Conservation (phyloP, 2,113 vertebrate species). For the Rhinolophus ferrumequinum region DNA sequence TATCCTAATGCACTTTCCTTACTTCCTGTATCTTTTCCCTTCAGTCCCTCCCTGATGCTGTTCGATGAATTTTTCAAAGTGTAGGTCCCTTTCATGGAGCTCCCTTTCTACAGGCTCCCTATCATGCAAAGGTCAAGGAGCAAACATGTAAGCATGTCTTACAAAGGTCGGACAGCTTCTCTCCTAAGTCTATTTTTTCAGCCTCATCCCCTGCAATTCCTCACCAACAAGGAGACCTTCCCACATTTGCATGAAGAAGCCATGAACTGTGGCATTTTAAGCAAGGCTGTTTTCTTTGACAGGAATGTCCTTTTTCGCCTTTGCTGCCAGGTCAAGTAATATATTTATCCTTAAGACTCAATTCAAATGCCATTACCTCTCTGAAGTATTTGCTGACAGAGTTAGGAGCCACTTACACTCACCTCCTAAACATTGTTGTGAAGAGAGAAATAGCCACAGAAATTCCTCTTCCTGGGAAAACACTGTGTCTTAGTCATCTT, state of each 20-base stretch:
- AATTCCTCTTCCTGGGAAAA: background rate
- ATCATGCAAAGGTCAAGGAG: background rate
- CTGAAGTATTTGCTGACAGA: background rate
- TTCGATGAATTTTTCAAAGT: background rate
- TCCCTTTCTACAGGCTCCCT: background rate
- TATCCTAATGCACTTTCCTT: background rate
- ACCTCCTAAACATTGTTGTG: background rate
- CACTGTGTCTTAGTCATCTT: background rate
- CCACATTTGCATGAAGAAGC: background rate
- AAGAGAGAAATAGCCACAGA: background rate
- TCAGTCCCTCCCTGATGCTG: background rate
- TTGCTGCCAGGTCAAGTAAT: background rate
- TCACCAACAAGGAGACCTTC: background rate
- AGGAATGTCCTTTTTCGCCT: background rate
- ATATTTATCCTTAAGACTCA: background rate
- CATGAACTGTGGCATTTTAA: background rate
- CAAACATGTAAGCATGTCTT: background rate
- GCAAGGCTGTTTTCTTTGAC: slow-evolving; percentile 12
- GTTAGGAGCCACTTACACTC: background rate
- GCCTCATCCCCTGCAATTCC: background rate
- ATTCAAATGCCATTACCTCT: background rate
- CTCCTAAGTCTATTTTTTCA: background rate
- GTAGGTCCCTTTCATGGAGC: background rate
- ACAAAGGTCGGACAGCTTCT: background rate
- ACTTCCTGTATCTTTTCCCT: background rate